Base-by-base conservation (phyloP, 2,888 invertebrate genomes). In the Timema podura region DNA sequence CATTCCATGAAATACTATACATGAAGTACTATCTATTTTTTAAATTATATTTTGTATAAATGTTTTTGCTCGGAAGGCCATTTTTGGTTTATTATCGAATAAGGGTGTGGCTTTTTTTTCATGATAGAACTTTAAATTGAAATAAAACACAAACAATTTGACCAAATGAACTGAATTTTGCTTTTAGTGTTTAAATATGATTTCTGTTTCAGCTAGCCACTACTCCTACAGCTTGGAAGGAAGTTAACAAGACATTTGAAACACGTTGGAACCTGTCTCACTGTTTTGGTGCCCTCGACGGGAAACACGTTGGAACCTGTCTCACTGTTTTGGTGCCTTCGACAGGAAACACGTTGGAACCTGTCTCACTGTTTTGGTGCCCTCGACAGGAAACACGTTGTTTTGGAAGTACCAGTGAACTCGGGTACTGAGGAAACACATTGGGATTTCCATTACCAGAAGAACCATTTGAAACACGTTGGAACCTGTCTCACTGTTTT, bases 311-410 rank as follows among this genome's bases (percentile, higher is more conserved):
- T 30, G 30, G 72, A 75, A 69, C 78, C 79, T 46, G 64, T 72
- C 66, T 75, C 73, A 74, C 74, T 46, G 76, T 69, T 65, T 76
- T 49, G 78, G 76, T 57, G 76, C 79, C 11, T 74, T 79, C 49
- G 79, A 79, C 3, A 79, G 70, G 70, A 67, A 73, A 74, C 65
- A 68, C 72, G 72, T 67, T 79, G 78, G 78, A 74, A 78, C 68
- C 78, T 79, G 73, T 78, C 79, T 47, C 75, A 77, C 68, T 76
- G 75, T 69, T 65, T 76, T 49, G 78, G 76, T 57, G 76, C 79
- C 11, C 74, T 79, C 49, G 79, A 79, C 3, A 3, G 30, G 30
- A 30, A 30, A 30, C 30, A 30, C 30, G 30, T 30, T 30, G 30
- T 30, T 30, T 30, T 30, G 30, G 5, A 79, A 75, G 72, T 75